Percentiles rank a stretch among this genome's conserved stretches.
Conservation (phyloP, 2,888 invertebrate species). For the Apamea monoglypha region DNA sequence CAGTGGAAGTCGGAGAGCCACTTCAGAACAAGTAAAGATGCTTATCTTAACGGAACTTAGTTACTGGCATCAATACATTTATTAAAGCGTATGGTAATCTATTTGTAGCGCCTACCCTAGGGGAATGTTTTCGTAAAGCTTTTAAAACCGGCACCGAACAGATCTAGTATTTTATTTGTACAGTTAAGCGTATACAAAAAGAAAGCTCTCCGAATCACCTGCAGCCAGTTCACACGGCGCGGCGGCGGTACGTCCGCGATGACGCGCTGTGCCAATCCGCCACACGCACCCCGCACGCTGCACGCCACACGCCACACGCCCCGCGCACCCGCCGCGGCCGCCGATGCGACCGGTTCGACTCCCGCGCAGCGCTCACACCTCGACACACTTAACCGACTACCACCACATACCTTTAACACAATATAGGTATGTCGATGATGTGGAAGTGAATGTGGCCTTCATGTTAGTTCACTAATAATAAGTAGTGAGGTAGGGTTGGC, state of each 20-base stretch:
- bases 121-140: constrained; percentile 14
- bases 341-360: constrained; percentile 54
- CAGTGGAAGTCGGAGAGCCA: background rate
- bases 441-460: background rate
- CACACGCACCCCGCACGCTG: background rate
- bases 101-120: background rate
- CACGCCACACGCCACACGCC: background rate
- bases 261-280: background rate
- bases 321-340: background rate
- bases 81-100: constrained; percentile 1
- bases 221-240: constrained; percentile 50
- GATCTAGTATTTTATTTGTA: constrained; percentile 60
- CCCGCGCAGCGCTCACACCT: constrained; percentile 48
- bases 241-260: constrained; percentile 11
- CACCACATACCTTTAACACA: background rate
- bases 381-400: constrained; percentile 28
- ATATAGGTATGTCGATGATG: background rate
- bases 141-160: constrained; percentile 26
- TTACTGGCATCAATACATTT: constrained; percentile 5
- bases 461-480: background rate
- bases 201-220: constrained; percentile 49
- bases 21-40: background rate
- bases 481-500: background rate
- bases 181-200: constrained; percentile 53
- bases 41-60: constrained; percentile 13